Evolutionary conservation across 2,888 invertebrate species (phyloP).

Genomic region (Resseliella maxima): DNA sequence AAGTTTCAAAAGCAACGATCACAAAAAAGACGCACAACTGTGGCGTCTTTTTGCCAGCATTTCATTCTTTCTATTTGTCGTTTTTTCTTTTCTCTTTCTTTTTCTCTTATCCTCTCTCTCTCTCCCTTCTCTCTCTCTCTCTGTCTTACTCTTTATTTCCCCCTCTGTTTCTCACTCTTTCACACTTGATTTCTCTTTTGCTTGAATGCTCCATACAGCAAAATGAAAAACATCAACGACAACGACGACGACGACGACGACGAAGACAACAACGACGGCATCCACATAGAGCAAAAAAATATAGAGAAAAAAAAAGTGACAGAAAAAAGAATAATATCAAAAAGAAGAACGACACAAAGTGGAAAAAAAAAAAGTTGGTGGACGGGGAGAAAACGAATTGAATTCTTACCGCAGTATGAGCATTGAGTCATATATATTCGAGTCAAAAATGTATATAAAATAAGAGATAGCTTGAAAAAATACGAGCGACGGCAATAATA

Average conservation of each 20-base stretch:
- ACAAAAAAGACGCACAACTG: slow-evolving; percentile 15
- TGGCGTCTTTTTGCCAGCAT: slow-evolving; percentile 31
- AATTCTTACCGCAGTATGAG: slow-evolving; percentile 48
- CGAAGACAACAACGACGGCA: neutral
- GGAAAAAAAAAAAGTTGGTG: neutral
- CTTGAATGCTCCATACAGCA: slow-evolving; percentile 9
- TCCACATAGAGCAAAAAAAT: neutral
- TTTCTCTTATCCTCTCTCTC: no score
- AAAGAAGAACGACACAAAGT: slow-evolving; percentile 32
- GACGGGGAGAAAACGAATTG: slow-evolving; percentile 14
- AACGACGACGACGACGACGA: neutral
- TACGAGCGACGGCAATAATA: slow-evolving; percentile 46
- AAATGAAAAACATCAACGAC: slow-evolving; percentile 20
- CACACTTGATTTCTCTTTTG: neutral
- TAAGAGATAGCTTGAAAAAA: slow-evolving; percentile 34
- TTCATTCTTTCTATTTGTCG: slow-evolving; percentile 41
- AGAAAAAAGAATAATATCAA: neutral
- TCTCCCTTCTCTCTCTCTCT: no score
- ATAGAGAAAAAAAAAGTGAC: neutral
- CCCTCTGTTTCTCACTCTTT: no score
- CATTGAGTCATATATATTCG: slow-evolving; percentile 22
- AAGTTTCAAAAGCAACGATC: neutral
- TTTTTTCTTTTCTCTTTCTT: slow-evolving; percentile 6
- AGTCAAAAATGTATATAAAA: slow-evolving; percentile 33
- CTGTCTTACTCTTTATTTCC: no score